A percentile compares a stretch with the other conserved stretches of the same genome.
Evolutionary conservation across 1,140 invertebrate genomes (phyloP).

Genomic region (Harpegnathos saltator): DNA sequence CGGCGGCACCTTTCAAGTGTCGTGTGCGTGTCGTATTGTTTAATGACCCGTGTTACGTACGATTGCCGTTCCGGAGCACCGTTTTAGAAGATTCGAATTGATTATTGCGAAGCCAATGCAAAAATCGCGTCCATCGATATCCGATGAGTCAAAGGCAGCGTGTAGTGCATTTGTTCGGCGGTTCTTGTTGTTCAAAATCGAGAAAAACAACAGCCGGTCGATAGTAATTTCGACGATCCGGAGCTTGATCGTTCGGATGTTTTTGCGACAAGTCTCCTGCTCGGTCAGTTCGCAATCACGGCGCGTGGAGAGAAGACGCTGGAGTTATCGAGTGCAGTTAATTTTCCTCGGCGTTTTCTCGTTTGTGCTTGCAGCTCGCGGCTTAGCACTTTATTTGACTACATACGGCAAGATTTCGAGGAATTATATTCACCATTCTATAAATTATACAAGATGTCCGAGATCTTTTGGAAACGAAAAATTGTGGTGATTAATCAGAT

Average conservation of each 20-base stretch:
- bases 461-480: no score
- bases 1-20: no score
- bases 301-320: background rate
- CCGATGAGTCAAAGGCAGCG: constrained; percentile 16
- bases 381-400: no score
- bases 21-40: no score
- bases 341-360: background rate
- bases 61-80: no score
- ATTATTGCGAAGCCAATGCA: background rate
- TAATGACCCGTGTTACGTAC: no score
- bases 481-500: no score
- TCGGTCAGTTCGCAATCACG: background rate
- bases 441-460: no score
- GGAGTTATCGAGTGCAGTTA: constrained; percentile 6
- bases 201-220: background rate
- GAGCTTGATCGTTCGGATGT: constrained; percentile 8
- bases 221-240: constrained; percentile 9
- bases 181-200: constrained; percentile 19
- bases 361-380: background rate
- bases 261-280: background rate
- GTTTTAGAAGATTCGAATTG: background rate
- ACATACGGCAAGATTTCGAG: background rate
- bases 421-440: background rate
- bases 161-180: constrained; percentile 3
- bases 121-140: constrained; percentile 22